Percentiles rank a stretch among this genome's conserved stretches.
Evolutionary conservation across 2,113 vertebrate species (phyloP).

Genomic region (Numenius arquata): DNA sequence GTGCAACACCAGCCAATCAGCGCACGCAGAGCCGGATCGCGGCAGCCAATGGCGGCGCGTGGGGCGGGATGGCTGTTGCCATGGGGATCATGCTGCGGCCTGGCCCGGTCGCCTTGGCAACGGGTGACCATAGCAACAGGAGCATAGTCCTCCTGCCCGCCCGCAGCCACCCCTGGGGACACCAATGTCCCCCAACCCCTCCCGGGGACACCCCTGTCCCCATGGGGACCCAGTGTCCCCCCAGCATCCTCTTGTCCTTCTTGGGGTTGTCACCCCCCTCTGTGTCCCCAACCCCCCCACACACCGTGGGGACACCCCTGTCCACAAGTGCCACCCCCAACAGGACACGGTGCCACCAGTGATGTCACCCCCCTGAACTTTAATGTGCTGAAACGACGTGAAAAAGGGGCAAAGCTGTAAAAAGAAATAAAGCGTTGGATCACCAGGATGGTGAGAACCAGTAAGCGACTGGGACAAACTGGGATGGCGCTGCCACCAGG

Average conservation of each 20-base stretch:
- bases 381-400: background rate
- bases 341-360: background rate
- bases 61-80: background rate
- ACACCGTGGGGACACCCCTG: background rate
- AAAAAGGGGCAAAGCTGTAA: background rate
- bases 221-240: background rate
- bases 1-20: background rate
- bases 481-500: background rate
- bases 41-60: rapidly evolving
- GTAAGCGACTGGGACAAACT: background rate
- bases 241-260: background rate
- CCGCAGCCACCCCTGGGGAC: background rate
- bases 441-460: background rate
- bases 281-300: too few species aligned
- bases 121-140: background rate
- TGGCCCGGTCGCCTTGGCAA: background rate
- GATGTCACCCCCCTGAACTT: background rate
- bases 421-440: background rate
- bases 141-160: background rate
- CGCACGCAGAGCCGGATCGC: rapidly evolving
- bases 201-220: too few species aligned
- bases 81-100: rapidly evolving
- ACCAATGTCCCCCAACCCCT: too few species aligned
- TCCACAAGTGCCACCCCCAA: background rate
- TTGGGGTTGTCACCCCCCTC: background rate